These are phyloP conservation scores for Phylloscopus whistleri DNA, from an alignment of 2,113 vertebrate genomes.

Conservation along the genomic window DNA sequence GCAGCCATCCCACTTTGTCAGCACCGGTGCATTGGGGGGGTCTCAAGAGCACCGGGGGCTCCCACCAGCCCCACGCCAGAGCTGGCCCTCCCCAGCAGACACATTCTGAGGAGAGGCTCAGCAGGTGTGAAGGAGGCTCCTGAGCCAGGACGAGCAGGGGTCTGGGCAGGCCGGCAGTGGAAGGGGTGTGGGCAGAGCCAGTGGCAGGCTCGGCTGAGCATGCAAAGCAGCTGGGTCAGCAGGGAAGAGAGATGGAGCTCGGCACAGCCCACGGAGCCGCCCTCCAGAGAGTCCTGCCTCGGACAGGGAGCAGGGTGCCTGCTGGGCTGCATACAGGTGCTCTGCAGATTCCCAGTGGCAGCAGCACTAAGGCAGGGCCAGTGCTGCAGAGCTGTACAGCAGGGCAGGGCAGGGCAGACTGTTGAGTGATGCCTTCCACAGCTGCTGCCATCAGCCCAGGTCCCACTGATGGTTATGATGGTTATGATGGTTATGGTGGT, in stretches of 20 bases:
- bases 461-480: background rate
- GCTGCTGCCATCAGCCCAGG: background rate
- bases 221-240: background rate
- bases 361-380: background rate
- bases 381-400: background rate
- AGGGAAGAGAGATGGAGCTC: background rate
- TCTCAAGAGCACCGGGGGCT: rapidly evolving
- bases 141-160: rapidly evolving
- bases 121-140: background rate
- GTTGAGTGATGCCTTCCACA: background rate
- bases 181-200: background rate
- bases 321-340: background rate
- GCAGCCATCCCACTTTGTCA: rapidly evolving
- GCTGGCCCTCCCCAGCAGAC: background rate
- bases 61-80: rapidly evolving
- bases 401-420: background rate
- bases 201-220: rapidly evolving
- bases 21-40: background rate
- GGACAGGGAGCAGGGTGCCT: background rate
- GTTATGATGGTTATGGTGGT: too few relatives aligned
- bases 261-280: rapidly evolving
- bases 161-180: rapidly evolving
- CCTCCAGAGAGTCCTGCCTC: rapidly evolving
- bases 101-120: background rate
- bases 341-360: background rate